Evolutionary conservation across 2,888 invertebrate species (phyloP), one percentile per base, ranked within the genome.

Genomic region (Scaptomyza parva): DNA sequence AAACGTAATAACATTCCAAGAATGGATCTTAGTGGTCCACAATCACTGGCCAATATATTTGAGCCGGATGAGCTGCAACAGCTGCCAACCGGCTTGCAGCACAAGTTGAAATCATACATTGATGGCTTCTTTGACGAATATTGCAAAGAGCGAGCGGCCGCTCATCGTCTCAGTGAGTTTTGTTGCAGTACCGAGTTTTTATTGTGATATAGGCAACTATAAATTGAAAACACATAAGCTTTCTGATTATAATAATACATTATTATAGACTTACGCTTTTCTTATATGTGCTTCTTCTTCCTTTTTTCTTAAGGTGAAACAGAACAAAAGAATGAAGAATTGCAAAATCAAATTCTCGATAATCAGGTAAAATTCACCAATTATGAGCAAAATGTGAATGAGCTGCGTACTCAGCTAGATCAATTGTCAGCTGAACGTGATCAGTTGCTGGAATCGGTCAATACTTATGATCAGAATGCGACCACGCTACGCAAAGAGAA

Each of bases 121-220:
- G 93, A 92, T 47, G 92, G 93, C 60, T 94, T 94, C 89, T 94
- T 95, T 88, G 95, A 95, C 83, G 95, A 95, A 89, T 94, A 94
- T 75, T 92, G 96, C 81, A 95, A 95, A 58, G 93, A 95, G 26
- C 95, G 95, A 91, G 96, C 96, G 3, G 93, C 96, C 28, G 94
- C 95, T 68, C 95, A 84, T 88, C 77, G 90, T 18, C 77, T 88
- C 50, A 64, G 91, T 91, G 84, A 86, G 88, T 87, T 67, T 55
- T 65, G 24, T 44, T 12, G n/a, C 11, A 41, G 17, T 5, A 17
- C 30, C 12, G 4, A 33, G 30, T 9, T 37, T 9, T 17, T 3
- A 3, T 9, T 37, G 17, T 37, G 7, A 14, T 8, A 17, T 35
- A n/a, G 33, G n/a, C 18, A 28, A 45, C 28, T 12, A 14, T 18